phyloP scores from a whole-genome alignment of 2,113 vertebrate genomes.

The Elgaria multicarinata region DNA sequence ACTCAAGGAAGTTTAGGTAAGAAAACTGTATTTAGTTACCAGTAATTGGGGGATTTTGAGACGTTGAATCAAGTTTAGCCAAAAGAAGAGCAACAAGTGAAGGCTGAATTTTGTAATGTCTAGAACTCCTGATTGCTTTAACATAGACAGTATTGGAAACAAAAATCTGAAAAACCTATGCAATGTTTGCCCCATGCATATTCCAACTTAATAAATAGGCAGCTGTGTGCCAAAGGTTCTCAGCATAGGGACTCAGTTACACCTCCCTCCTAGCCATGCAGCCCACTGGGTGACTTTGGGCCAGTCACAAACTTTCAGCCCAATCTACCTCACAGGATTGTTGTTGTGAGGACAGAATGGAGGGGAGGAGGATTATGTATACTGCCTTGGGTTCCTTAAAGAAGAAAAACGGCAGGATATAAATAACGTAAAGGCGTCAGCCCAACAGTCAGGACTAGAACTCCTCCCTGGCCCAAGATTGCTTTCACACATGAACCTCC shows the following conservation, averaged over 20 bases:
- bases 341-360: too few species aligned
- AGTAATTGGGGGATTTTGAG: neutral
- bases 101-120: neutral
- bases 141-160: neutral
- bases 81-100: neutral
- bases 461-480: neutral
- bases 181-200: neutral
- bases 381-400: too few species aligned
- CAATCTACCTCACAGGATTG: too few species aligned
- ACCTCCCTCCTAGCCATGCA: neutral
- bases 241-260: neutral
- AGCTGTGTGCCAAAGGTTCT: neutral
- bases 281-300: too few species aligned
- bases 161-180: neutral
- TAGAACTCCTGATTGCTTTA: neutral
- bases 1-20: neutral
- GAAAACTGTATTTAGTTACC: neutral
- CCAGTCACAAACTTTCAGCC: too few species aligned
- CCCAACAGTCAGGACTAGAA: neutral
- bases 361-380: too few species aligned
- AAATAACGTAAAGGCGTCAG: neutral
- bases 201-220: neutral
- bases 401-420: too few species aligned
- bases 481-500: neutral
- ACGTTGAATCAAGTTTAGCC: neutral